Percentiles rank a stretch among this genome's conserved stretches.
These are phyloP conservation scores for Galerucella calmariensis DNA, from an alignment of 2,888 invertebrate genomes.

Conservation along the genomic window DNA sequence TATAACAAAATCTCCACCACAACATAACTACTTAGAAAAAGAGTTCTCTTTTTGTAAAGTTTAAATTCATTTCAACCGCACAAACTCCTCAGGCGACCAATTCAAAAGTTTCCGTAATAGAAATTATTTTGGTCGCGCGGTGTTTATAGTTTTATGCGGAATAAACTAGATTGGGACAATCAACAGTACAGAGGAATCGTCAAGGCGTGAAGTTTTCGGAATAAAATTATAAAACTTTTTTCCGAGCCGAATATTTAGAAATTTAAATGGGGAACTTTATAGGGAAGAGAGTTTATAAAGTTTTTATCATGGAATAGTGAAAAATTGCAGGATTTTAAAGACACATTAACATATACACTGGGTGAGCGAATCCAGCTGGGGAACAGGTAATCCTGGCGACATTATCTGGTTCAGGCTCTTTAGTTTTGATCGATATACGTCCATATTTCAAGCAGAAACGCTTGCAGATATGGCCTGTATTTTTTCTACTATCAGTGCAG, in stretches of 20 bases:
- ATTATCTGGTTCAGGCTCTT: no score
- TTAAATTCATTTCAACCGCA: background rate
- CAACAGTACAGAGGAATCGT: conserved; percentile 11
- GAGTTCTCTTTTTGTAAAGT: background rate
- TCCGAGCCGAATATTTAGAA: background rate
- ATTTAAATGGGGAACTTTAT: conserved; percentile 7
- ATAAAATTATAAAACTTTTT: background rate
- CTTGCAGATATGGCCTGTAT: no score
- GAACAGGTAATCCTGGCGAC: no score
- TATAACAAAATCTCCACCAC: background rate
- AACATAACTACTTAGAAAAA: background rate
- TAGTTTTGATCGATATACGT: no score
- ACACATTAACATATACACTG: background rate
- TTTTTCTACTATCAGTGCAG: no score
- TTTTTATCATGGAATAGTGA: background rate
- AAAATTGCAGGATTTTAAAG: background rate
- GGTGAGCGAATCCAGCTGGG: no score
- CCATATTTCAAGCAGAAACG: no score
- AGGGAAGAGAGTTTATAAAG: background rate
- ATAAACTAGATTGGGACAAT: conserved; percentile 13
- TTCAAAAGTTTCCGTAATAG: background rate
- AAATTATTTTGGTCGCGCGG: background rate
- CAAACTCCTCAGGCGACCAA: conserved; percentile 5
- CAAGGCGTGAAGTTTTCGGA: background rate
- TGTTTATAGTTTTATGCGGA: conserved; percentile 10